Evolutionary conservation across 2,888 invertebrate species (phyloP), one percentile per base, ranked within the genome.

Genomic region (Drosophila mimetica): DNA sequence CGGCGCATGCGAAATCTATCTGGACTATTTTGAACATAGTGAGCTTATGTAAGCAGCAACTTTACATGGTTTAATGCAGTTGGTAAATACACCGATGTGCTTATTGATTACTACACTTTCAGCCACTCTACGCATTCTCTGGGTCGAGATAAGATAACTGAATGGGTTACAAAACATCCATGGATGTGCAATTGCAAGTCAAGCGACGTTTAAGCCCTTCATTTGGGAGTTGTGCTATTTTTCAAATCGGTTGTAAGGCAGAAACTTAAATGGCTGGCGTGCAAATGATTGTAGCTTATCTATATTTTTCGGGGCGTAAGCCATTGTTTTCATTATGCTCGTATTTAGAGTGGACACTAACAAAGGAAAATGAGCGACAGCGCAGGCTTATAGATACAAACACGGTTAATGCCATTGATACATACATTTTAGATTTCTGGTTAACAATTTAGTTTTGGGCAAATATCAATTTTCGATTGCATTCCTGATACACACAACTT

Each of bases 1-100:
- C 48, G 61, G 80, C 79, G 83, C 83, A 83, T 79, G 83, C 67
- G 71, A 70, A 64, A 69, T 73, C 61, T 58, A 80, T 69, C 67
- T 61, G 65, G 50, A 64, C 46, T 64, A 41, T 51, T 75, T 71
- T 20, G 57, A 77, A 61, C 65, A 74, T 75, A 73, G 60, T 30
- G n/a, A 44, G 36, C 72, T 79, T 83, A 79, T 77, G 70, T 83
- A 79, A 79, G 77, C 48, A 39, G 13, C 50, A 64, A 30, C 69
- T 72, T 28, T 44, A 20, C n/a, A 51, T 39, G 14, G 25, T 20
- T 39, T 30, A 46, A 46, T 46, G 28, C 46, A 46, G 46, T 46
- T 30, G 0, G 11, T n/a, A 16, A 46, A 46, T 46, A 46, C 4
- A n/a, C 18, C 1, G 8, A 28, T 28, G 14, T 2, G 11, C 14